These are phyloP conservation scores for Watsonalla binaria DNA, from an alignment of 2,888 invertebrate genomes.

Conservation along the genomic window DNA sequence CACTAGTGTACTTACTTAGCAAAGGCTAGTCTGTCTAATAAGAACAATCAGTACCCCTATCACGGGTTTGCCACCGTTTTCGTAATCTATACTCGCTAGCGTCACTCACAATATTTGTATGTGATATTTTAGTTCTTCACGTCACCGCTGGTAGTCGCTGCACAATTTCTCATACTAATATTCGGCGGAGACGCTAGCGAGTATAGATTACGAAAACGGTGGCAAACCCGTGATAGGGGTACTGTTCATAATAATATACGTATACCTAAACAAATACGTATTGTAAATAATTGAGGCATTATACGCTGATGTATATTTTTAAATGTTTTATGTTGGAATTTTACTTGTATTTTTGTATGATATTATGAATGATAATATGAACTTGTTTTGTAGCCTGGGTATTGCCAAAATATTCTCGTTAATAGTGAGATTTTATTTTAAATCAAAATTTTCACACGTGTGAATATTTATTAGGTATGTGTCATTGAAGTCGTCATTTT, in stretches of 20 bases:
- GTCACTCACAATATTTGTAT: too few species aligned
- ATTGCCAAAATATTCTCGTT: neutral
- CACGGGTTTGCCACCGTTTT: too few species aligned
- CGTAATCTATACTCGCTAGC: too few species aligned
- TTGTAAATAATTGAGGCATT: conserved; percentile 57
- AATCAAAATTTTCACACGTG: neutral
- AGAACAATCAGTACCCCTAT: too few species aligned
- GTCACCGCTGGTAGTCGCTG: too few species aligned
- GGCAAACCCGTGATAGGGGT: too few species aligned
- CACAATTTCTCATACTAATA: too few species aligned
- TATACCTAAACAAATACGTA: conserved; percentile 23
- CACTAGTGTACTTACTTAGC: conserved; percentile 62
- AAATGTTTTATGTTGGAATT: conserved; percentile 36
- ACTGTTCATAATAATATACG: conserved; percentile 59
- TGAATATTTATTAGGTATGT: conserved; percentile 8
- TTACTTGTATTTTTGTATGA: neutral
- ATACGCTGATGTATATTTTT: conserved; percentile 36
- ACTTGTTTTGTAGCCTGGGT: neutral
- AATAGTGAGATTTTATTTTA: neutral
- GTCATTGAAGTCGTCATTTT: neutral
- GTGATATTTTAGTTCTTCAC: too few species aligned
- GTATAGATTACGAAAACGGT: too few species aligned
- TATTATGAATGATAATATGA: too few species aligned
- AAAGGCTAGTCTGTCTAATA: conserved; percentile 69
- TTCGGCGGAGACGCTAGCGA: too few species aligned